Evolutionary conservation across 1,140 invertebrate species (phyloP), one percentile per base, ranked within the genome.

Genomic region (Ceratitis capitata): DNA sequence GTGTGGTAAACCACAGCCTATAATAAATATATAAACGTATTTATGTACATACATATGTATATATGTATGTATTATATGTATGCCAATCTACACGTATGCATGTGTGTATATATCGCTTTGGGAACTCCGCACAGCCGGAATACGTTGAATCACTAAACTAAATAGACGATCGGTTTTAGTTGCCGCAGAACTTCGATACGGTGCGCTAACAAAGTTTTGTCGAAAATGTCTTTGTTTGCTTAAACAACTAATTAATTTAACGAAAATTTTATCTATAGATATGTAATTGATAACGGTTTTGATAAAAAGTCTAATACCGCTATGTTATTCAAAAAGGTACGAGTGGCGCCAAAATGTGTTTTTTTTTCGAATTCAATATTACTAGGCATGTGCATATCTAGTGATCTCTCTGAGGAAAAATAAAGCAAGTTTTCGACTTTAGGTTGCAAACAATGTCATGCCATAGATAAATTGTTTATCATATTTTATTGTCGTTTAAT

Each of bases 321-420:
- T 39, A 78, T 78, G 69, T 32, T 69, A 69, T 39, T 78, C n/a
- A 45, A 42, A 78, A 78, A 78, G 69, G 69, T 78, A 78, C 23
- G 3, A 3, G 19, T 1, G 23, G 4, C 12, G 32, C 69, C n/a
- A 2, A 56, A 6, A n/a, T 7, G 10, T n/a, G n/a, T n/a, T 56
- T 0, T 23, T 56, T 23, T 1, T 9, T 23, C 1, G 4, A 23
- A 56, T 6, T n/a, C 7, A 56, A 56, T 23, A 7, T n/a, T 7
- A 56, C 6, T 14, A 1, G n/a, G 6, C 5, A 9, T n/a, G 51
- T 4, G 4, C 58, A 61, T 69, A 69, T 69, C 3, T 69, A 64
- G 19, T n/a, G n/a, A n/a, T n/a, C n/a, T n/a, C n/a, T n/a, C n/a
- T n/a, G n/a, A n/a, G n/a, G n/a, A n/a, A n/a, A n/a, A n/a, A 53